Evolutionary conservation across 2,113 vertebrate species (phyloP).

Genomic region (Protomyctophum bolini): DNA sequence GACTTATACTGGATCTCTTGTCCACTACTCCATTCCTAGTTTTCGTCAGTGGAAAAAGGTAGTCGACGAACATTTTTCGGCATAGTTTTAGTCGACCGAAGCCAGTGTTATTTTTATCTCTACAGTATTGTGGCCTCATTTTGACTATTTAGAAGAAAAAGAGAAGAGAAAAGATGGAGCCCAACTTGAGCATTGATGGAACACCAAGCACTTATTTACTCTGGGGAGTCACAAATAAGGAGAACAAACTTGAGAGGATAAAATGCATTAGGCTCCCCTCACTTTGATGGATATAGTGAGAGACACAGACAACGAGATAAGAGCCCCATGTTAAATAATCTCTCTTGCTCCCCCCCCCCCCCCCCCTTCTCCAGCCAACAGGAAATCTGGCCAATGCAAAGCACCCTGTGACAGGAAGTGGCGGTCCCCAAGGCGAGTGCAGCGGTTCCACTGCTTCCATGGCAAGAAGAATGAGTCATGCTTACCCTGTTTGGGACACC

Average conservation of each 20-base stretch:
- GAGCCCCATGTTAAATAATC: slow-evolving; percentile 13
- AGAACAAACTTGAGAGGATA: background rate
- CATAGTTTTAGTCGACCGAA: no score
- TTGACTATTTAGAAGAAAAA: background rate
- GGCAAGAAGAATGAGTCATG: slow-evolving; percentile 57
- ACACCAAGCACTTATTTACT: background rate
- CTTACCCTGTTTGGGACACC: slow-evolving; percentile 51
- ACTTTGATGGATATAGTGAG: background rate
- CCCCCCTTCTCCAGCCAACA: slow-evolving; percentile 46
- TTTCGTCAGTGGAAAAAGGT: no score
- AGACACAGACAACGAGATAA: background rate
- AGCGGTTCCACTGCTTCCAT: slow-evolving; percentile 53
- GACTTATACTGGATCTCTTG: no score
- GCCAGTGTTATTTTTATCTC: background rate
- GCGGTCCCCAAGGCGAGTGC: slow-evolving; percentile 43
- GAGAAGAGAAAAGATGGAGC: background rate
- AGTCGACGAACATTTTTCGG: no score
- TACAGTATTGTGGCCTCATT: background rate
- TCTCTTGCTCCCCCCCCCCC: slow-evolving; percentile 35
- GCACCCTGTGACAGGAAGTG: slow-evolving; percentile 58
- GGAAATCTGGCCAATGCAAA: slow-evolving; percentile 63
- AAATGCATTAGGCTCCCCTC: background rate
- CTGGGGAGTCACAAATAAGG: background rate
- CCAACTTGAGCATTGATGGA: background rate
- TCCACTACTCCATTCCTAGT: no score